Evolutionary conservation across 2,888 invertebrate species (phyloP), one percentile per base, ranked within the genome.

Genomic region (Melanophora roralis): DNA sequence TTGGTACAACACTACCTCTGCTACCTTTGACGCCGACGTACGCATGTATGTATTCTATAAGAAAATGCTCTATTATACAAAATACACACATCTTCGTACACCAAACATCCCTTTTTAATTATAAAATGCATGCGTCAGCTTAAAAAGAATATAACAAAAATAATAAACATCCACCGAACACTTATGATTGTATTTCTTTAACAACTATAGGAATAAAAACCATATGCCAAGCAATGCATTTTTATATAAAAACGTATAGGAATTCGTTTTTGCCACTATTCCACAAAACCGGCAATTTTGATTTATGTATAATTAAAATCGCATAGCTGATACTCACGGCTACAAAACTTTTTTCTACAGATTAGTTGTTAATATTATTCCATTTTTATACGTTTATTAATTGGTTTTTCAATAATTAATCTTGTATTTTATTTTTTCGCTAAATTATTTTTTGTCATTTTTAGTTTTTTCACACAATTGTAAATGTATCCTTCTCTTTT

Each of bases 51-150:
- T 21, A 32, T 53, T 27, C 64, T 38, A 27, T 32, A 57, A 53
- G 53, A 68, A 73, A 67, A 57, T 57, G 47, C 3, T 34, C 57
- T 57, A 5, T 5, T 9, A 6, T 55, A n/a, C n/a, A n/a, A n/a
- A n/a, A n/a, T 53, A 53, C 40, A 67, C 21, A 36, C 36, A 60
- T 27, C 6, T 27, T 27, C 27, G 6, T 43, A 60, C 34, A 60
- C 5, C 78, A 71, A 79, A 76, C 75, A 79, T 76, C 79, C 79
- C 79, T 76, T 78, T n/a, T 43, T 60, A 53, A 60, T 49, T 38
- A 59, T 65, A 60, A 60, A 72, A 71, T 57, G 62, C 60, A 79
- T 76, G 76, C 76, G 79, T 80, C 79, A 80, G 76, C 62, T 80
- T 47, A 40, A 57, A 40, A 47, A 57, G 3, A 53, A 55, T 8